Evolutionary conservation across 2,888 invertebrate genomes (phyloP), one percentile per base, ranked within the genome.

Genomic region (Acheta domesticus): DNA sequence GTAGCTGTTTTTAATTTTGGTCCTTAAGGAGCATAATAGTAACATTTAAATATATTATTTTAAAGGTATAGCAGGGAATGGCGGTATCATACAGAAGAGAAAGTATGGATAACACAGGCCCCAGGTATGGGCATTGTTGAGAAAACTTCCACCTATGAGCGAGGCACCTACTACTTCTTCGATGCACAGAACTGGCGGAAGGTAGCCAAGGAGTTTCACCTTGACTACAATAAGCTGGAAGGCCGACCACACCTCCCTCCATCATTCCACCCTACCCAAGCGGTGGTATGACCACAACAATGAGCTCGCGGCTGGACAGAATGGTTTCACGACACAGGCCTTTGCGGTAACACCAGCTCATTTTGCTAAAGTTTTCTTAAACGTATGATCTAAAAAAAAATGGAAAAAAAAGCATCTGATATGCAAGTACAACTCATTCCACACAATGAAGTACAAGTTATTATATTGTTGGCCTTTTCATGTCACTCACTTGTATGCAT

Each of bases 171-270:
- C 90, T 98, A 97, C 90, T 98, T 98, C 89, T 99, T 99, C 88
- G 99, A 99, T 90, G 97, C 97, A 86, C 95, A 96, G 89, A 98
- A 95, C 89, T 99, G 99, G 99, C 92, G 98, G 87, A 99, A 98
- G 91, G 96, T 98, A 87, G 94, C 97, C 86, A 99, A 98, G 89
- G 99, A 99, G 89, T 98, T 99, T 91, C 95, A 96, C 89, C 91
- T 99, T 89, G 99, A 99, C 90, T 98, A 99, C 91, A 97, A 96
- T 90, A 98, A 98, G 90, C 91, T 99, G 88, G 99, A 99, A 90
- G 97, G 95, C 83, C 92, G 95, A 87, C 97, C 97, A 85, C 91
- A 91, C 86, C 89, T 93, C 87, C 93, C 93, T 86, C 89, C 90
- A 89, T 89, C 90, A 85, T 89, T 89, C 50, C 75, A 89, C 86